Percentiles rank a stretch among this genome's conserved stretches.
These are phyloP conservation scores for Cervus canadensis DNA, from an alignment of 2,113 vertebrate species.

Conservation along the genomic window DNA sequence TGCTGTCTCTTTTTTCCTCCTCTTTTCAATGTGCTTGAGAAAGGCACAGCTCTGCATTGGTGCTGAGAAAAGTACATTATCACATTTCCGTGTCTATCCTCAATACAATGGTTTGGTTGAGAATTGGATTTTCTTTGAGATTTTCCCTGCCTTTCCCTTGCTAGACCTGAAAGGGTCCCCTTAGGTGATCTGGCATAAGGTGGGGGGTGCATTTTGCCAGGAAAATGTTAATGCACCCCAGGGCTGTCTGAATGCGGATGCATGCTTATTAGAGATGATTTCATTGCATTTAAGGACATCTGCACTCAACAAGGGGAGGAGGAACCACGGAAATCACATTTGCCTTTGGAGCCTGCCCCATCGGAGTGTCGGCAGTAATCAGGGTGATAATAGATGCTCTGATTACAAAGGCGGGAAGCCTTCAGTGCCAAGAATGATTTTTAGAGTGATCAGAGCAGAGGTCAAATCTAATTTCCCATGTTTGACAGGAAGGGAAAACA, in stretches of 20 bases:
- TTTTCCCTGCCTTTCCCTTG: background rate
- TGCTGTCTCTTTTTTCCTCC: background rate
- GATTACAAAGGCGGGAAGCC: constrained; percentile 80
- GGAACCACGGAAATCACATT: constrained; percentile 72
- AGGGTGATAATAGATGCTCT: constrained; percentile 79
- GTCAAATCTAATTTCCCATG: constrained; percentile 82
- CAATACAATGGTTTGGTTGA: background rate
- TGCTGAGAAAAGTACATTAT: background rate
- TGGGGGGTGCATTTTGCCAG: background rate
- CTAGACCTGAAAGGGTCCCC: background rate
- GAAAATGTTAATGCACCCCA: constrained; percentile 7
- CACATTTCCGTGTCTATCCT: background rate
- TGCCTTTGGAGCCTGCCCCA: constrained; percentile 71
- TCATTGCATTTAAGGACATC: constrained; percentile 77
- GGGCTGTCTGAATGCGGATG: constrained; percentile 63
- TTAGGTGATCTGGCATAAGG: background rate
- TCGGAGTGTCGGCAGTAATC: constrained; percentile 74
- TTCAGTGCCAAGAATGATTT: constrained; percentile 79
- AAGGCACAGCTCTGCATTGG: background rate
- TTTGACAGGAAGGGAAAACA: constrained; percentile 75
- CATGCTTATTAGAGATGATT: background rate
- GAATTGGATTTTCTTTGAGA: constrained; percentile 9
- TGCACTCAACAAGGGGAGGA: constrained; percentile 73
- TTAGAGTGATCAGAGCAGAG: constrained; percentile 79
- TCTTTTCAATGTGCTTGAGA: background rate